These are phyloP conservation scores for Solen grandis DNA, from an alignment of 1,140 invertebrate species.

Conservation along the genomic window DNA sequence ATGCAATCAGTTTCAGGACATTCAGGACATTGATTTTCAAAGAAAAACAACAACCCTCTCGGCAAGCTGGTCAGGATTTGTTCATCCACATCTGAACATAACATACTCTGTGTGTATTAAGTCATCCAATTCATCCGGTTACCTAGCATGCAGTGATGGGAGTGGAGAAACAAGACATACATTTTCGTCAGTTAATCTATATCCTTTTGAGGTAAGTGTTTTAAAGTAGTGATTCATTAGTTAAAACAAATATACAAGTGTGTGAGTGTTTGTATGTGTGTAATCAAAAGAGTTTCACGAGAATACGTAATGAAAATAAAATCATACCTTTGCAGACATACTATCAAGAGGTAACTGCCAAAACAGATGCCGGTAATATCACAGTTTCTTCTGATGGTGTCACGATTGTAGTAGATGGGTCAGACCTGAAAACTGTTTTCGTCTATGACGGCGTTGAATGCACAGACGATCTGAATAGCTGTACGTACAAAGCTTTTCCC, in stretches of 20 bases:
- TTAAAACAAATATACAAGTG: too few relatives aligned
- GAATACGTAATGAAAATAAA: background rate
- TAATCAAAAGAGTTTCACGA: background rate
- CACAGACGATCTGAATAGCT: too few relatives aligned
- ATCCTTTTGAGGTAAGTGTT: background rate
- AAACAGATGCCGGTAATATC: constrained; percentile 8
- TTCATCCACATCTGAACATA: constrained; percentile 24
- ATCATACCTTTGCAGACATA: constrained; percentile 8
- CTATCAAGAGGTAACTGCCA: constrained; percentile 3
- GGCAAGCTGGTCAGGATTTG: constrained; percentile 23
- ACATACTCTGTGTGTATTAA: background rate
- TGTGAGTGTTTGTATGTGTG: background rate
- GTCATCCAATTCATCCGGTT: background rate
- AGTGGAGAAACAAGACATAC: background rate
- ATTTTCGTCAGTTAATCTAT: background rate
- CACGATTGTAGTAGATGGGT: constrained; percentile 21
- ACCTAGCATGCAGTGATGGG: background rate
- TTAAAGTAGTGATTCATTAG: background rate
- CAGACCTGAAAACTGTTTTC: background rate
- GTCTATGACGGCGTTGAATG: constrained; percentile 27
- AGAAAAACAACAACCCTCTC: background rate
- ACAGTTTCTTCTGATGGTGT: constrained; percentile 39
- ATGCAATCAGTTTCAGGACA: constrained; percentile 17
- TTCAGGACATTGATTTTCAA: constrained; percentile 37
- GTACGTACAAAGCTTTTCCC: too few relatives aligned